Base-by-base conservation (phyloP, 2,113 vertebrate genomes). In the Cyphomyrus discorhynchus region DNA sequence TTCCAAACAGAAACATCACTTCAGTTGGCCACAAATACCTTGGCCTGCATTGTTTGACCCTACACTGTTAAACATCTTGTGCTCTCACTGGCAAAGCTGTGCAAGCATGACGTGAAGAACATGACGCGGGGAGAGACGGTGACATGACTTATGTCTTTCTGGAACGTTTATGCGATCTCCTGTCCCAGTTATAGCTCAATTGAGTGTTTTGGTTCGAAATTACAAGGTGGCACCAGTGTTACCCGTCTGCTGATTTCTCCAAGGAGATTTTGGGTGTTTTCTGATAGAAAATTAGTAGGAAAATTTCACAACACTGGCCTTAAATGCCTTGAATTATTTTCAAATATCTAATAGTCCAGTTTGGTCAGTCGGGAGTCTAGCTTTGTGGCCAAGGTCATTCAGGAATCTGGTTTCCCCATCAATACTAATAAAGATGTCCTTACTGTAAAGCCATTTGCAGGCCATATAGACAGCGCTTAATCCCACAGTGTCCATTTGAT, bases 261-360 rank as follows among this genome's bases (percentile, higher is more conserved):
- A 46, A 50, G 31, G 62, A 49, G 17, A 66, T 53, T 27, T 42
- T 47, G 24, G n/a, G 45, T 45, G 17, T 84, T 27, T 49, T 45
- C 21, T 42, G 17, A 11, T 27, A 62, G 86, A 31, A 58, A 24
- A 17, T 24, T 8, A 45, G 53, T 24, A 42, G 11, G 19, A 24
- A 35, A 42, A 11, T 19, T 89, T 56, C 35, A 84, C 9, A 17
- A 50, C 21, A 84, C 1, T 89, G 88, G 49, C 80, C 39, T 89
- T 47, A 53, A 82, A 82, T 82, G 53, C 21, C 50, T 45, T 56
- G n/a, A 83, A 45, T 89, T 82, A 31, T 82, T 89, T 89, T 89
- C 70, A 89, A 7, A 21, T 80, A 53, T 82, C 47, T 80, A 77
- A 89, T 47, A 70, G 24, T 70, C 39, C 24, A 70, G n/a, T 70